Conservation (phyloP, 2,113 vertebrate species). For the Calyptommatus sinebrachiatus region DNA sequence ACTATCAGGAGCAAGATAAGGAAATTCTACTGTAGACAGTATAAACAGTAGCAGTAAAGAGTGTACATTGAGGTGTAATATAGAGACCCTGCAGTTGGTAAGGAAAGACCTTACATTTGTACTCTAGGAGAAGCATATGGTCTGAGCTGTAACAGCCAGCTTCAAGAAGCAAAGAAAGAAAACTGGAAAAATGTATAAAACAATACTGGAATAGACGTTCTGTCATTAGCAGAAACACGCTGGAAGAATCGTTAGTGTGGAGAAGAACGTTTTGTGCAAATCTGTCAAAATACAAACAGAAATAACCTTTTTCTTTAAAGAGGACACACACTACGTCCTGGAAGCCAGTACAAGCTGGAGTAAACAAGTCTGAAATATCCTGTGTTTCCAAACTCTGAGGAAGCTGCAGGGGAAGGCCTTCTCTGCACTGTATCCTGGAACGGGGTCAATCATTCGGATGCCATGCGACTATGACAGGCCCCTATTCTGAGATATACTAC, state of each 20-base stretch:
- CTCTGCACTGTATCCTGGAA: no score
- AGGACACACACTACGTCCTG: slow-evolving; percentile 49
- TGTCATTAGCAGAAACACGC: slow-evolving; percentile 65
- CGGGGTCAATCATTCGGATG: no score
- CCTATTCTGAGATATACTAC: no score
- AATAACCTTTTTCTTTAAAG: slow-evolving; percentile 56
- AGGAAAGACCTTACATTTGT: slow-evolving; percentile 75
- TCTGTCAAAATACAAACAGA: slow-evolving; percentile 62
- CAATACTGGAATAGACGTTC: slow-evolving; percentile 65
- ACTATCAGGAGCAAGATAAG: slow-evolving; percentile 86
- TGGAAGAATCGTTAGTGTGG: slow-evolving; percentile 65
- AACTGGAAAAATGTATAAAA: slow-evolving; percentile 49
- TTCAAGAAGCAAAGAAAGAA: slow-evolving; percentile 67
- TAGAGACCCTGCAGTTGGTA: slow-evolving; percentile 82
- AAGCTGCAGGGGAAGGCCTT: background rate
- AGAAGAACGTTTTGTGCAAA: slow-evolving; percentile 72
- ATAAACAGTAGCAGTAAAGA: slow-evolving; percentile 94
- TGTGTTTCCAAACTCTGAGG: slow-evolving; percentile 26
- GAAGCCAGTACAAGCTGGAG: slow-evolving; percentile 61
- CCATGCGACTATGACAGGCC: no score
- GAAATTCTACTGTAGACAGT: slow-evolving; percentile 84
- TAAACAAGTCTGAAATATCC: slow-evolving; percentile 41
- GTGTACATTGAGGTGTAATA: slow-evolving; percentile 82
- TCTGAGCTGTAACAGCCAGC: slow-evolving; percentile 76
- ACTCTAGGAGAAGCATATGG: slow-evolving; percentile 73